phyloP scores from a whole-genome alignment of 2,113 vertebrate genomes.

The Dunckerocampus dactyliophorus region DNA sequence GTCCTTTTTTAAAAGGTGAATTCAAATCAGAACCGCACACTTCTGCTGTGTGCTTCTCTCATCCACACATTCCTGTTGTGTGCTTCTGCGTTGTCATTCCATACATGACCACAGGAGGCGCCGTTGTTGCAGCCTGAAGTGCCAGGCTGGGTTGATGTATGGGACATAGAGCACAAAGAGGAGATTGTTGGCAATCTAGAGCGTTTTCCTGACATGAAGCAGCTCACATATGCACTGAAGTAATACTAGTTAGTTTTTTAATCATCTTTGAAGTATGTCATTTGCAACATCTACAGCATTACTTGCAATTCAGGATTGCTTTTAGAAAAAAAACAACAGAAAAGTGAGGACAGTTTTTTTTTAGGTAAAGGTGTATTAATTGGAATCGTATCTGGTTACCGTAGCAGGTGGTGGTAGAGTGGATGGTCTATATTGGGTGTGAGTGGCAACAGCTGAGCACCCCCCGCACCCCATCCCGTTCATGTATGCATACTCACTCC shows the following conservation, averaged over 20 bases:
- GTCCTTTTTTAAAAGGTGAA: conserved; percentile 16
- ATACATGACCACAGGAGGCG: conserved; percentile 57
- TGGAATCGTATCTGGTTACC: conserved; percentile 63
- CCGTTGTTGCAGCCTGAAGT: conserved; percentile 55
- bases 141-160: conserved; percentile 21
- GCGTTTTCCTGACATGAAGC: conserved; percentile 43
- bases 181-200: conserved; percentile 46
- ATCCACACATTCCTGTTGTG: neutral
- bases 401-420: conserved; percentile 46
- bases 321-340: neutral
- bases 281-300: neutral
- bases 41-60: neutral
- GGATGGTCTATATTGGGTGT: conserved; percentile 61
- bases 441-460: conserved; percentile 70
- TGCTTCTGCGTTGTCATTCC: conserved; percentile 22
- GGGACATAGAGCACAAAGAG: conserved; percentile 47
- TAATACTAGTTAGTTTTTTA: neutral
- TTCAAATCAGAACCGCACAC: neutral
- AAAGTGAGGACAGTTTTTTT: conserved; percentile 30
- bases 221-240: conserved; percentile 23
- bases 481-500: conserved; percentile 46
- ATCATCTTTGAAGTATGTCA: neutral
- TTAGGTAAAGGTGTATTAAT: conserved; percentile 62
- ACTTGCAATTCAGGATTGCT: conserved; percentile 4
- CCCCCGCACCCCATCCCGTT: conserved; percentile 24